A percentile compares a stretch with the other conserved stretches of the same genome.
phyloP scores from a whole-genome alignment of 1,140 invertebrate species.

The Cardiocondyla obscurior region DNA sequence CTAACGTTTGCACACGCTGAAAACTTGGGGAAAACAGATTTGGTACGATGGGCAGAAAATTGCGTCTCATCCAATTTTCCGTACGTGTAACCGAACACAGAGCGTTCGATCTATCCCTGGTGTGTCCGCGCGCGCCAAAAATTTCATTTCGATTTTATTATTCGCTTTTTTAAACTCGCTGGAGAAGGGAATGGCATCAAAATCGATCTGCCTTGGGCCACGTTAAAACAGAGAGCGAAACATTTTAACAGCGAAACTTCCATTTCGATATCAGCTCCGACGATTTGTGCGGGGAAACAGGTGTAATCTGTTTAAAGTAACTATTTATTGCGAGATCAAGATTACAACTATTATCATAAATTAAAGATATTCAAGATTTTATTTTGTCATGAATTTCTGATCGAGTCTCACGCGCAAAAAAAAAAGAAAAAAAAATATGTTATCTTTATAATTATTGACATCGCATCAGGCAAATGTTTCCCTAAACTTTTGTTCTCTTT shows the following conservation, averaged over 20 bases:
- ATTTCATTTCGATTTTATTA: conserved; percentile 56
- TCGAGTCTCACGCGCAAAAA: neutral
- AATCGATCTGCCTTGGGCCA: conserved; percentile 46
- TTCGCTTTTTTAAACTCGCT: conserved; percentile 46
- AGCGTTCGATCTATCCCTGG: conserved; percentile 40
- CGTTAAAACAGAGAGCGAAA: conserved; percentile 48
- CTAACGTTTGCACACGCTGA: neutral
- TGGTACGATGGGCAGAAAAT: conserved; percentile 47
- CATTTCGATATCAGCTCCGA: conserved; percentile 37
- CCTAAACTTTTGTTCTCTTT: neutral
- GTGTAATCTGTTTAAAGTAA: neutral
- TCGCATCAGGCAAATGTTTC: neutral
- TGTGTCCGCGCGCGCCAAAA: conserved; percentile 21
- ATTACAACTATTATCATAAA: neutral
- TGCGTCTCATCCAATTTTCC: conserved; percentile 49
- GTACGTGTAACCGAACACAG: conserved; percentile 40
- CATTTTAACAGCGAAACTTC: conserved; percentile 43
- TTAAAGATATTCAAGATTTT: neutral
- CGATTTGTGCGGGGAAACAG: conserved; percentile 7
- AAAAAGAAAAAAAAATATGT: neutral
- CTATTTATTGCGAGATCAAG: neutral
- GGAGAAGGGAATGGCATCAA: conserved; percentile 37
- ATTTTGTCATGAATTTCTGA: neutral
- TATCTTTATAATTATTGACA: neutral
- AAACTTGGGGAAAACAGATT: conserved; percentile 53